phyloP scores from a whole-genome alignment of 1,140 invertebrate genomes.

The Hormaphis cornu region DNA sequence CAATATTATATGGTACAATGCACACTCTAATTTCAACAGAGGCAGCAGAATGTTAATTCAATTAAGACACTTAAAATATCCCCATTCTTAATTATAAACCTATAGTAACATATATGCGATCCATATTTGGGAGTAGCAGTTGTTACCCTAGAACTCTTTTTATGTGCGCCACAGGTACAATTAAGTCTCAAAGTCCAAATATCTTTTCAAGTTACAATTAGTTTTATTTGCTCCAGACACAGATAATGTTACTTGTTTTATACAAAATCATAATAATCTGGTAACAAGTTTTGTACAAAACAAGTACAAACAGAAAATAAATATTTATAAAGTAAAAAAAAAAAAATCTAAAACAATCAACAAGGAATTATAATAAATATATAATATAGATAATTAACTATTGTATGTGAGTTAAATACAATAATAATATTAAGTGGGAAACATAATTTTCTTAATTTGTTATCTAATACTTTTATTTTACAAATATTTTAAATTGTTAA shows the following conservation, averaged over 20 bases:
- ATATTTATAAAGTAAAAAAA: conserved; percentile 29
- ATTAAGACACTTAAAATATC: no score
- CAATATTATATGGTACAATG: no score
- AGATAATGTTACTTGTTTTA: conserved; percentile 29
- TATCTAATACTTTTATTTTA: conserved; percentile 27
- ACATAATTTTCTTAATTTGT: conserved; percentile 11
- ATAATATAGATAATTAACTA: conserved; percentile 25
- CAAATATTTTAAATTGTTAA: conserved; percentile 11
- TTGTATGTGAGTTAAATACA: conserved; percentile 25
- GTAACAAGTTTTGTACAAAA: conserved; percentile 32
- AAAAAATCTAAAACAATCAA: conserved; percentile 31
- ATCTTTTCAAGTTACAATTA: conserved; percentile 22
- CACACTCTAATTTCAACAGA: no score
- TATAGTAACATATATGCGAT: no score
- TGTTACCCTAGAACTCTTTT: no score
- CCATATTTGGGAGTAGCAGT: no score
- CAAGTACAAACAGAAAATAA: conserved; percentile 31
- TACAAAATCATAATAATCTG: conserved; percentile 32
- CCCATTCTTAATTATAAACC: no score
- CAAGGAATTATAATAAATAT: conserved; percentile 27
- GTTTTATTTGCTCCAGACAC: conserved; percentile 30
- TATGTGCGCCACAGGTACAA: no score
- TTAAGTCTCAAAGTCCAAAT: background rate
- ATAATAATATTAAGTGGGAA: conserved; percentile 24
- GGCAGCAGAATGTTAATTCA: no score